Conservation (phyloP, 2,888 invertebrate species). For the Diaphora mendica region DNA sequence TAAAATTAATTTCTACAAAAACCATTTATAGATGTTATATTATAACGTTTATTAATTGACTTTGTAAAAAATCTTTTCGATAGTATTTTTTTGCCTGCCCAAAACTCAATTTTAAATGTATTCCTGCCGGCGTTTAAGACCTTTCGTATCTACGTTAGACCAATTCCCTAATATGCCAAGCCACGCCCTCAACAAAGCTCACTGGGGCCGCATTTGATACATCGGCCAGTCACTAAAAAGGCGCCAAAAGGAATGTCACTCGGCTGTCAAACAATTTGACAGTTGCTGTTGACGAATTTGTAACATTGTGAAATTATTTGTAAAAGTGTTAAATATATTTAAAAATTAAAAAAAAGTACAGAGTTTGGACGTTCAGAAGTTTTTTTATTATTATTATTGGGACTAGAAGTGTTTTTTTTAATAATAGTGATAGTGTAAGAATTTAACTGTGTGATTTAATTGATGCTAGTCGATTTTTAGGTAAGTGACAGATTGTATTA, state of each 20-base stretch:
- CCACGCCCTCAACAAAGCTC: slow-evolving; percentile 30
- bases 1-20: no score
- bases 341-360: neutral
- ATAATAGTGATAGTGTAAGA: neutral
- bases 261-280: slow-evolving; percentile 41
- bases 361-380: no score
- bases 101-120: neutral
- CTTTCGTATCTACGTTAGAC: slow-evolving; percentile 1
- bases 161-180: slow-evolving; percentile 12
- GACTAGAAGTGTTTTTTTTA: neutral
- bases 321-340: neutral
- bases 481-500: neutral
- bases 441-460: neutral
- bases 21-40: no score
- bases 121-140: neutral
- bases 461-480: neutral
- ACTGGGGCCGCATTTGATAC: slow-evolving; percentile 15
- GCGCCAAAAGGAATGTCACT: slow-evolving; percentile 44
- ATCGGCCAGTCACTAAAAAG: slow-evolving; percentile 41
- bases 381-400: neutral
- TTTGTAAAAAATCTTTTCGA: no score
- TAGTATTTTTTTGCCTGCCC: no score
- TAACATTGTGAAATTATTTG: neutral
- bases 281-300: slow-evolving; percentile 38
- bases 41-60: no score